These are phyloP conservation scores for Zaprionus inermis DNA, from an alignment of 1,140 invertebrate species.

Conservation along the genomic window DNA sequence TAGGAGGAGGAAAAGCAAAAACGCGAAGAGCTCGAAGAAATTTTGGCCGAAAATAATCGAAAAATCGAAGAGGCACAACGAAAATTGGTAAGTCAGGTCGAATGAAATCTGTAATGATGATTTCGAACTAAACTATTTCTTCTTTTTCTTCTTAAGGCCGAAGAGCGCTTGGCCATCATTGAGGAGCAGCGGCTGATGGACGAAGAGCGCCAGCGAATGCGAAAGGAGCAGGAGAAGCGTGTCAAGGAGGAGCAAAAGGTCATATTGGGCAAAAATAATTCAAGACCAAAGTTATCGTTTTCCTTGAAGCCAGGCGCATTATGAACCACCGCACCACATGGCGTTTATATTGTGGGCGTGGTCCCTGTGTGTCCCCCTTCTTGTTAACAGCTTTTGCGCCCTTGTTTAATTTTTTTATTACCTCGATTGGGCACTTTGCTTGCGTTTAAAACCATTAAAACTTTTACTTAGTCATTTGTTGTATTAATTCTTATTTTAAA, in stretches of 20 bases:
- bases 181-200: constrained; percentile 98
- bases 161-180: constrained; percentile 97
- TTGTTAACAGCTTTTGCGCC: constrained; percentile 71
- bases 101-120: constrained; percentile 1
- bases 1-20: constrained; percentile 98
- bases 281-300: constrained; percentile 97
- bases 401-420: constrained; percentile 43
- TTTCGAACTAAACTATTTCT: neutral
- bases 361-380: constrained; percentile 17
- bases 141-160: constrained; percentile 88
- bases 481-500: constrained; percentile 59
- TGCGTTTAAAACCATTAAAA: constrained; percentile 47
- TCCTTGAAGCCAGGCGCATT: constrained; percentile 91
- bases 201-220: constrained; percentile 95
- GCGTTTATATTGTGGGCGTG: constrained; percentile 9
- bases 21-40: constrained; percentile 96
- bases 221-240: constrained; percentile 95
- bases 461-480: constrained; percentile 13
- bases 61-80: constrained; percentile 98
- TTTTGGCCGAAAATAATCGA: constrained; percentile 98
- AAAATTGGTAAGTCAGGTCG: constrained; percentile 91
- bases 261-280: constrained; percentile 98
- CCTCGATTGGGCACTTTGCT: constrained; percentile 47
- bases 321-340: constrained; percentile 83
- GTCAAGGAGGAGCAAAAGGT: constrained; percentile 98